Percentiles rank a stretch among this genome's conserved stretches.
Conservation (phyloP, 1,140 invertebrate species). For the Scaptomyza pallida region DNA sequence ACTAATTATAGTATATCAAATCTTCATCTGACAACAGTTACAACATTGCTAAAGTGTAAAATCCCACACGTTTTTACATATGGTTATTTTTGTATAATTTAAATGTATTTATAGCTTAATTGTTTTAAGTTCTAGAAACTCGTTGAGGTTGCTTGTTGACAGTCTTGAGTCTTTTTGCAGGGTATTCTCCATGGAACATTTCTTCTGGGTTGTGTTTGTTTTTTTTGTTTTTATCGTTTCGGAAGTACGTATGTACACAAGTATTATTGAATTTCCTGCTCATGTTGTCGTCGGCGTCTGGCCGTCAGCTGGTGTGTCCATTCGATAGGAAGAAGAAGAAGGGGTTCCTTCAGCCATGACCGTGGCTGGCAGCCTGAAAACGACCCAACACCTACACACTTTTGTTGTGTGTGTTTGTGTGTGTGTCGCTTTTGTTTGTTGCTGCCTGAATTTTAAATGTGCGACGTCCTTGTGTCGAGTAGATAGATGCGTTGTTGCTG, state of each 20-base stretch:
- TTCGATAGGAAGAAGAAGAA: slow-evolving; percentile 1
- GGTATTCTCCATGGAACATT: background rate
- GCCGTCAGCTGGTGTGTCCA: slow-evolving; percentile 47
- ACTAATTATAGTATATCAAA: too few species aligned
- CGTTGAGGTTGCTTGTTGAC: too few species aligned
- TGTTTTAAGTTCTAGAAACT: too few species aligned
- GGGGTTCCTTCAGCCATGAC: slow-evolving; percentile 58
- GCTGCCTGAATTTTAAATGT: slow-evolving; percentile 50
- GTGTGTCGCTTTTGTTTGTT: slow-evolving; percentile 18
- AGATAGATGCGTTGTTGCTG: slow-evolving; percentile 31
- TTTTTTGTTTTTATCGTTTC: background rate
- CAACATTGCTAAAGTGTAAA: too few species aligned
- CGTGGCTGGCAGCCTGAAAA: slow-evolving; percentile 63
- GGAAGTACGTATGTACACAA: background rate
- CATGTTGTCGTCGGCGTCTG: slow-evolving; percentile 25
- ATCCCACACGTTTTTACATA: too few species aligned
- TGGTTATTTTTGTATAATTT: too few species aligned
- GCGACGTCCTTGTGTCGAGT: slow-evolving; percentile 41
- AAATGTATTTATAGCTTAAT: too few species aligned
- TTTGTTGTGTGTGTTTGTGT: background rate
- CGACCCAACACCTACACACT: slow-evolving; percentile 46
- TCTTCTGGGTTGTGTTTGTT: too few species aligned
- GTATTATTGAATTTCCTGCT: slow-evolving; percentile 65
- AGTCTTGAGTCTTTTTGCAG: background rate
- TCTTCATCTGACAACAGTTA: too few species aligned